Conservation (phyloP, 2,797 vertebrate genomes). For the Mus caroli region DNA sequence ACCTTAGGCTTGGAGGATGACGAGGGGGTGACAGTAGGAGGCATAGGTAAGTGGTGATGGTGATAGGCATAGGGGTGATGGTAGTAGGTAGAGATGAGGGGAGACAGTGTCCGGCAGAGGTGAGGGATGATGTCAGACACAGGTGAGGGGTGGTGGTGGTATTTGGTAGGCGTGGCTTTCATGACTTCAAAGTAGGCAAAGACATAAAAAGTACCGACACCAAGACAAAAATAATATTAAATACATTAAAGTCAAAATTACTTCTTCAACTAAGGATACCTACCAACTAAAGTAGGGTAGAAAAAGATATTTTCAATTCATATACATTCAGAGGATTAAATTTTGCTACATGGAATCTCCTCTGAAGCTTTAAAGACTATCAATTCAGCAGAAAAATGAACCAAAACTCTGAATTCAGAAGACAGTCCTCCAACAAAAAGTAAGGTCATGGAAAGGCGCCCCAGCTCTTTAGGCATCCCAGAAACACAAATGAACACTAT, state of each 20-base stretch:
- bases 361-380: neutral
- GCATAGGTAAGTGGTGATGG: neutral
- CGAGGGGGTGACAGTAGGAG: neutral
- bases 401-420: neutral
- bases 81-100: neutral
- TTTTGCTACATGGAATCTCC: neutral
- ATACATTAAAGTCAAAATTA: conserved; percentile 21
- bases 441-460: neutral
- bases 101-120: no score
- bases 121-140: neutral
- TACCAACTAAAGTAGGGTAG: neutral
- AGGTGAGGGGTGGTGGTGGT: neutral
- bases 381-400: conserved; percentile 28
- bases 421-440: neutral
- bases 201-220: neutral
- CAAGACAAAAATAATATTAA: neutral
- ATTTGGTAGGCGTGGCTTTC: neutral
- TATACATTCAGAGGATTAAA: neutral
- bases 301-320: neutral
- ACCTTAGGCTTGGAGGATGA: neutral
- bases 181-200: neutral
- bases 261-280: conserved; percentile 17
- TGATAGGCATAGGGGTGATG: neutral
- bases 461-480: neutral
- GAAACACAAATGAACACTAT: neutral